A percentile compares a stretch with the other conserved stretches of the same genome.
Evolutionary conservation across 2,113 vertebrate genomes (phyloP).

Genomic region (Clupea harengus): DNA sequence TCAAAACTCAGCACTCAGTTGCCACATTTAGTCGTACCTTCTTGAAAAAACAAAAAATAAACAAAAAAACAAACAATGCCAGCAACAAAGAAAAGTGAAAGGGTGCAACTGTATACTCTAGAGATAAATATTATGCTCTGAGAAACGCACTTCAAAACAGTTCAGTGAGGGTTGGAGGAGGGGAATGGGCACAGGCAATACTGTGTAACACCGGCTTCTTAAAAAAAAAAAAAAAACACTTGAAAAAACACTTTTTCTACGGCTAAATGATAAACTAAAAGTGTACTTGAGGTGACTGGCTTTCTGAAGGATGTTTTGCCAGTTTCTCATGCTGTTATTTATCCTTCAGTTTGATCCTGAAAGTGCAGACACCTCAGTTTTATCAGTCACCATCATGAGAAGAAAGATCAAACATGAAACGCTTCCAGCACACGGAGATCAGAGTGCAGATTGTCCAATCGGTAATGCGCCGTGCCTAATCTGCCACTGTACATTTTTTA

Average conservation of each 20-base stretch:
- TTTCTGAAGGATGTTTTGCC: constrained; percentile 36
- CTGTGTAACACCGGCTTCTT: neutral
- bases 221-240: neutral
- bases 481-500: constrained; percentile 47
- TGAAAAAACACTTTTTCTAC: neutral
- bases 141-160: neutral
- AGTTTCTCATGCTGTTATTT: neutral
- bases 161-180: neutral
- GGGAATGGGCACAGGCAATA: neutral
- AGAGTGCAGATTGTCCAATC: constrained; percentile 55
- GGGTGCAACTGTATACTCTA: neutral
- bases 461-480: constrained; percentile 61
- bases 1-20: neutral
- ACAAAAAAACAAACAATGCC: neutral
- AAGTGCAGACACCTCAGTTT: constrained; percentile 33
- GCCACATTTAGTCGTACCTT: neutral
- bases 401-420: constrained; percentile 59
- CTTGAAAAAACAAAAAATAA: neutral
- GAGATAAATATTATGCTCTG: neutral
- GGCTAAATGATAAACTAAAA: neutral
- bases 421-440: constrained; percentile 59
- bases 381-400: constrained; percentile 66
- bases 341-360: constrained; percentile 1
- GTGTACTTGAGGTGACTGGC: neutral
- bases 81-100: neutral